A percentile compares a stretch with the other conserved stretches of the same genome.
phyloP scores from a whole-genome alignment of 2,888 invertebrate species.

The Cephalotes varians region DNA sequence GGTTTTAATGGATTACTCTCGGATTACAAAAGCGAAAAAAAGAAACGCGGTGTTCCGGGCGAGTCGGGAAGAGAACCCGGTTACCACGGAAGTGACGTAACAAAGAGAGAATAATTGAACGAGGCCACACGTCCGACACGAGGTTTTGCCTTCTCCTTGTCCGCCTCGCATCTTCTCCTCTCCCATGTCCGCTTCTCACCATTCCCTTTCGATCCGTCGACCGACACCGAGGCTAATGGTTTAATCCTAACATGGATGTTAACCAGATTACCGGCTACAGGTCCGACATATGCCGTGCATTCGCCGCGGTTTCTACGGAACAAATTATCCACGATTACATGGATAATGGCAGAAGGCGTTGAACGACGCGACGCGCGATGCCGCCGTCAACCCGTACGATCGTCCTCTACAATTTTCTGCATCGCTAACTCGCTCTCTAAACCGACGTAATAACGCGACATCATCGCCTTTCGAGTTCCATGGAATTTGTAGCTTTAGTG shows the following conservation, averaged over 20 bases:
- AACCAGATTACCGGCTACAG: slow-evolving; percentile 79
- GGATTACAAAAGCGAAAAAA: slow-evolving; percentile 49
- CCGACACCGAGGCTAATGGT: slow-evolving; percentile 72
- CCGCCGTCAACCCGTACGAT: slow-evolving; percentile 60
- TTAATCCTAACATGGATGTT: slow-evolving; percentile 82
- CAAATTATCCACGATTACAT: slow-evolving; percentile 82
- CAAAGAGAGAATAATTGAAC: slow-evolving; percentile 69
- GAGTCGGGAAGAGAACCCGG: slow-evolving; percentile 30
- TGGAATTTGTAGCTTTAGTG: slow-evolving; percentile 33
- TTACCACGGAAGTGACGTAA: slow-evolving; percentile 52
- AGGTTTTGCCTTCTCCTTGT: slow-evolving; percentile 36
- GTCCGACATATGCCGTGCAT: slow-evolving; percentile 59
- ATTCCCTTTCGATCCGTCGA: slow-evolving; percentile 47
- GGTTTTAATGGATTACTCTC: slow-evolving; percentile 50
- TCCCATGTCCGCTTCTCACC: slow-evolving; percentile 53
- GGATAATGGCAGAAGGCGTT: slow-evolving; percentile 76
- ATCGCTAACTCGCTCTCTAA: slow-evolving; percentile 54
- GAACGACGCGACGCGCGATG: slow-evolving; percentile 69
- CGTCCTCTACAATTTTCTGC: slow-evolving; percentile 68
- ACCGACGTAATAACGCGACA: slow-evolving; percentile 28
- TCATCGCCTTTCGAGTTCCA: not conserved
- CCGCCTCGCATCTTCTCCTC: slow-evolving; percentile 1
- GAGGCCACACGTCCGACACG: slow-evolving; percentile 59
- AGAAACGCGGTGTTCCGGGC: slow-evolving; percentile 23
- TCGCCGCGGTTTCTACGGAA: slow-evolving; percentile 75